These are phyloP conservation scores for Bemisia tabaci DNA, from an alignment of 1,140 invertebrate species.

Conservation along the genomic window DNA sequence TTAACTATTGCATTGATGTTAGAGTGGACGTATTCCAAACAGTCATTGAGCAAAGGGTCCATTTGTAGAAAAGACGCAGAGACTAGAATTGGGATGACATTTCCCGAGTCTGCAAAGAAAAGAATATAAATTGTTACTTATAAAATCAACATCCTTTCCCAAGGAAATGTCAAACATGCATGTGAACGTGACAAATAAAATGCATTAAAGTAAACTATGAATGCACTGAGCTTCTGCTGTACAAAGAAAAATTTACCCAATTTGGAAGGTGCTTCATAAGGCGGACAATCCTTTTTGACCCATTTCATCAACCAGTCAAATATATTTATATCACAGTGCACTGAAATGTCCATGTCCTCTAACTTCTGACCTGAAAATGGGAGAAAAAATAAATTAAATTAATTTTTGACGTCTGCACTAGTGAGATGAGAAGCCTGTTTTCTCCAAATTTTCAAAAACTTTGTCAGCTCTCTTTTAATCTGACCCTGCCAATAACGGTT, in stretches of 20 bases:
- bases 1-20: slow-evolving; percentile 67
- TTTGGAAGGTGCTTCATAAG: slow-evolving; percentile 50
- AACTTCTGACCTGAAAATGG: slow-evolving; percentile 49
- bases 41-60: slow-evolving; percentile 69
- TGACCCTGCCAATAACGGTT: too few species aligned
- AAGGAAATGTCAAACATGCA: too few species aligned
- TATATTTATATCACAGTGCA: slow-evolving; percentile 83
- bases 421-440: slow-evolving; percentile 25
- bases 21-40: slow-evolving; percentile 61
- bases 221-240: too few species aligned
- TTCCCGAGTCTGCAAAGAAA: slow-evolving; percentile 49
- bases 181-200: slow-evolving; percentile 5
- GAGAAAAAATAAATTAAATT: slow-evolving; percentile 2
- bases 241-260: slow-evolving; percentile 39
- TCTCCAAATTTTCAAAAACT: too few species aligned
- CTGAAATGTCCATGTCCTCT: slow-evolving; percentile 93
- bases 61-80: slow-evolving; percentile 90
- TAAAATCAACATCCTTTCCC: too few species aligned
- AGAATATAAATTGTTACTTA: slow-evolving; percentile 14
- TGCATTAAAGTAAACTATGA: slow-evolving; percentile 7
- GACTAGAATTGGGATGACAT: slow-evolving; percentile 80
- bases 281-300: slow-evolving; percentile 59
- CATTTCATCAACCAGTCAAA: slow-evolving; percentile 96
- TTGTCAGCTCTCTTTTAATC: too few species aligned
- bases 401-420: slow-evolving; percentile 20